Evolutionary conservation across 2,797 vertebrate species (phyloP).

Genomic region (Leptatherina wallacei): DNA sequence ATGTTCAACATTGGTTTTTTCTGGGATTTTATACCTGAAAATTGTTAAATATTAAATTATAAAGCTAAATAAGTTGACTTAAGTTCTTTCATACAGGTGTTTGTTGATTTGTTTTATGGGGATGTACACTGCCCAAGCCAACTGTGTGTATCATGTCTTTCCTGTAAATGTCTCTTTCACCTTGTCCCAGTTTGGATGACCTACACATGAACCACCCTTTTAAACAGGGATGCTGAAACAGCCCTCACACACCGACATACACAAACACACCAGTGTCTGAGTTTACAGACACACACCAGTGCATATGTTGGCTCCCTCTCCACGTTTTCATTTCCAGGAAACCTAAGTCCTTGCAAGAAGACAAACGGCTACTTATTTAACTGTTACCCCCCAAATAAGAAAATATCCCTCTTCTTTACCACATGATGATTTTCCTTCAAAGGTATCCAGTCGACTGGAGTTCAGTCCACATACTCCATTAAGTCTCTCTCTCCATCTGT

Average conservation of each 20-base stretch:
- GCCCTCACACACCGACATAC: slow-evolving; percentile 43
- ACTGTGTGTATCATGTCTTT: slow-evolving; percentile 21
- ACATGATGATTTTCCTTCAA: slow-evolving; percentile 77
- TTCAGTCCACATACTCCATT: slow-evolving; percentile 72
- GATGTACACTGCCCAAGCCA: slow-evolving; percentile 15
- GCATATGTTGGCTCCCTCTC: slow-evolving; percentile 65
- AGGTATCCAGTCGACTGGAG: slow-evolving; percentile 69
- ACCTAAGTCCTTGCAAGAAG: slow-evolving; percentile 73
- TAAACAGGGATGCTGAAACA: slow-evolving; percentile 50
- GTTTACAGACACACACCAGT: slow-evolving; percentile 63
- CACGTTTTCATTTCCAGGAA: slow-evolving; percentile 70
- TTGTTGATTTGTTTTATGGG: slow-evolving; percentile 46
- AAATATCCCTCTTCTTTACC: slow-evolving; percentile 75
- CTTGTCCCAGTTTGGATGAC: slow-evolving; percentile 70
- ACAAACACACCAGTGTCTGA: slow-evolving; percentile 61
- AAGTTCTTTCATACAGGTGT: neutral
- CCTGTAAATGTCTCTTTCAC: slow-evolving; percentile 58
- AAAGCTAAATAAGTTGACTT: slow-evolving; percentile 2
- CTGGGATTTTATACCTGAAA: neutral
- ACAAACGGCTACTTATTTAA: slow-evolving; percentile 79
- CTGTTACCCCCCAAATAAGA: slow-evolving; percentile 77
- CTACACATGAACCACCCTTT: slow-evolving; percentile 59
- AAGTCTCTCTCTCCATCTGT: slow-evolving; percentile 68
- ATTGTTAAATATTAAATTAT: slow-evolving; percentile 1
- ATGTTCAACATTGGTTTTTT: slow-evolving; percentile 1